These are phyloP conservation scores for Stenoptilia bipunctidactyla DNA, from an alignment of 2,888 invertebrate species.

Conservation along the genomic window DNA sequence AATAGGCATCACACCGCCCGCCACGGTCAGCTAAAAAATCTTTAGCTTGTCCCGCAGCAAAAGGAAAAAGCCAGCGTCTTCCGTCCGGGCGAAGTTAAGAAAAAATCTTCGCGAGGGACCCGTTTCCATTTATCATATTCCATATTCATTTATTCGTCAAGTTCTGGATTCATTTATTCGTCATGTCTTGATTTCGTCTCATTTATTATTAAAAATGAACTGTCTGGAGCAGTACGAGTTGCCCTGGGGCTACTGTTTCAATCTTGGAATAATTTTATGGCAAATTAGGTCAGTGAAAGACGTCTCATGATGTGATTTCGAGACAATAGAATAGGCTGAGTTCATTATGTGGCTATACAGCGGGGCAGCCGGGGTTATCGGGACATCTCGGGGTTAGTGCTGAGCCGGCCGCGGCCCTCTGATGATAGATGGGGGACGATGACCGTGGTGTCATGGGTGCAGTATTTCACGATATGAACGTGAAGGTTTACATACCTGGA, in stretches of 20 bases:
- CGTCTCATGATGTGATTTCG: not conserved
- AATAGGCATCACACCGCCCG: constrained; percentile 53
- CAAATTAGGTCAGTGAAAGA: constrained; percentile 27
- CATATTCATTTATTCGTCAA: constrained; percentile 73
- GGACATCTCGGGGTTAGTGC: no score
- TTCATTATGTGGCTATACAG: no score
- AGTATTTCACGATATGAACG: no score
- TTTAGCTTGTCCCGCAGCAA: constrained; percentile 69
- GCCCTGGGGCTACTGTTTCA: constrained; percentile 61
- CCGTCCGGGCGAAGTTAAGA: constrained; percentile 68
- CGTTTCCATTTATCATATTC: constrained; percentile 70
- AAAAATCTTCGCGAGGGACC: constrained; percentile 68
- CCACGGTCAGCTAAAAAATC: constrained; percentile 62
- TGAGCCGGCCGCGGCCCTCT: no score
- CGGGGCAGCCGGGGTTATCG: no score
- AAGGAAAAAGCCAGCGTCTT: constrained; percentile 70
- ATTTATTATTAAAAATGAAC: constrained; percentile 74
- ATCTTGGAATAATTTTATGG: constrained; percentile 64
- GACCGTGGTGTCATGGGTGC: no score
- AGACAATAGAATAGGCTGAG: constrained; percentile 4
- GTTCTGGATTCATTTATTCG: constrained; percentile 73
- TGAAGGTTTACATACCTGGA: no score
- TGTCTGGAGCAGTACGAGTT: constrained; percentile 62
- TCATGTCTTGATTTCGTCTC: constrained; percentile 73
- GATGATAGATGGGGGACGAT: no score